Evolutionary conservation across 2,888 invertebrate genomes (phyloP).

Genomic region (Nomada goodeniana): DNA sequence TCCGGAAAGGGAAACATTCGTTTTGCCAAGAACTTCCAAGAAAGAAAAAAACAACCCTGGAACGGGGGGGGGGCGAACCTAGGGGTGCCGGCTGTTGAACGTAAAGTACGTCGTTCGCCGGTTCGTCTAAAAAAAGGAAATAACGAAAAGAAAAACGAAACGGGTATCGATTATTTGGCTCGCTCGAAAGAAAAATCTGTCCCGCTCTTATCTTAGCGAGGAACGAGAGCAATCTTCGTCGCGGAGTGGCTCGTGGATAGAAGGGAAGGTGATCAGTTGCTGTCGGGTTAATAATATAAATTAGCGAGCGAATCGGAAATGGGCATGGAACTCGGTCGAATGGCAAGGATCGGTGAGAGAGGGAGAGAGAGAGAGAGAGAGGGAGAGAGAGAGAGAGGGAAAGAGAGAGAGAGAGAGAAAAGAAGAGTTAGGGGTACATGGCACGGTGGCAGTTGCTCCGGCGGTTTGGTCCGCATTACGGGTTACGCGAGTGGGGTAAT

Average conservation of each 20-base stretch:
- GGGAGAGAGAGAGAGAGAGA: no score
- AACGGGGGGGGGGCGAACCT: background rate
- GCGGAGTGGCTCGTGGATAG: slow-evolving; percentile 9
- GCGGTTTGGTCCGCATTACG: slow-evolving; percentile 79
- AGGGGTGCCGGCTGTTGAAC: slow-evolving; percentile 18
- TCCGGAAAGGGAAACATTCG: slow-evolving; percentile 75
- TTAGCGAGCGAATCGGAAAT: slow-evolving; percentile 50
- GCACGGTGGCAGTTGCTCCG: slow-evolving; percentile 82
- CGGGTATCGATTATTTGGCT: slow-evolving; percentile 27
- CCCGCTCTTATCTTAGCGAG: slow-evolving; percentile 1
- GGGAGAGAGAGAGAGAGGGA: no score
- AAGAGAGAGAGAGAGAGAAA: no score
- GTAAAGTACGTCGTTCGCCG: slow-evolving; percentile 14
- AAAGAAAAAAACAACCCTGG: slow-evolving; percentile 37
- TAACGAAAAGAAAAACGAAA: background rate
- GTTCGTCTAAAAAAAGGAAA: background rate
- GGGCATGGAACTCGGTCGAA: slow-evolving; percentile 30
- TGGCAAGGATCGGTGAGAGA: slow-evolving; percentile 29
- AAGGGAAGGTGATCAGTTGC: slow-evolving; percentile 61
- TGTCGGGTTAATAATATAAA: slow-evolving; percentile 69
- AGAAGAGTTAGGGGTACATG: slow-evolving; percentile 36
- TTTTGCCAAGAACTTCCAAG: slow-evolving; percentile 56
- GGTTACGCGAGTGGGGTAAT: slow-evolving; percentile 82
- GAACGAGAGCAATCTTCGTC: background rate
- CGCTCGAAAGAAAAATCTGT: background rate